Conservation (phyloP, 1,140 invertebrate genomes). For the Holcopasites calliopsidis region DNA sequence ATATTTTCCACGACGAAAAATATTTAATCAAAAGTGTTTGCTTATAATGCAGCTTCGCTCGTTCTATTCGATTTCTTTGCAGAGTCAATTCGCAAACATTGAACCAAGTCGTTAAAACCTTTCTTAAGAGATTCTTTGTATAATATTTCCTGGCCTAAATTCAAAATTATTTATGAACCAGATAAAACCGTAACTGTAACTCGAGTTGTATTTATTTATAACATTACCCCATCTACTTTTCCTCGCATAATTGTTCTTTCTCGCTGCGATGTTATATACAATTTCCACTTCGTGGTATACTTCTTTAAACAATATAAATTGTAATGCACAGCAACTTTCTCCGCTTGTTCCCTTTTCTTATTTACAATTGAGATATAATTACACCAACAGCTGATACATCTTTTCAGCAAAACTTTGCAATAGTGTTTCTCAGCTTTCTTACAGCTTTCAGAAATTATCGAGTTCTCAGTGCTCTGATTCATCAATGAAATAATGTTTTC, state of each 20-base stretch:
- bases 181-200: background rate
- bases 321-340: background rate
- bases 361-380: background rate
- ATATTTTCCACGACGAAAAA: slow-evolving; percentile 5
- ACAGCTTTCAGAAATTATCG: background rate
- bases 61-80: background rate
- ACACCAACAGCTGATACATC: slow-evolving; percentile 11
- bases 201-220: background rate
- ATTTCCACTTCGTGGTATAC: slow-evolving; percentile 13
- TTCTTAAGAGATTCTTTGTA: background rate
- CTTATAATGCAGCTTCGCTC: background rate
- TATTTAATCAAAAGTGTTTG: slow-evolving; percentile 13
- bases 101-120: background rate
- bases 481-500: slow-evolving; percentile 15
- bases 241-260: background rate
- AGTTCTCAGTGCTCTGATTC: background rate
- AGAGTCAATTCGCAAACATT: background rate
- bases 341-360: background rate
- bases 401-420: background rate
- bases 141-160: slow-evolving; percentile 15
- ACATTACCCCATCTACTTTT: background rate
- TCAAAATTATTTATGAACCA: background rate
- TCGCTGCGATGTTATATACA: background rate
- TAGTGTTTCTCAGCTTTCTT: background rate
- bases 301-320: slow-evolving; percentile 12